Evolutionary conservation across 2,797 vertebrate genomes (phyloP).

Genomic region (Leptodactylus fallax): DNA sequence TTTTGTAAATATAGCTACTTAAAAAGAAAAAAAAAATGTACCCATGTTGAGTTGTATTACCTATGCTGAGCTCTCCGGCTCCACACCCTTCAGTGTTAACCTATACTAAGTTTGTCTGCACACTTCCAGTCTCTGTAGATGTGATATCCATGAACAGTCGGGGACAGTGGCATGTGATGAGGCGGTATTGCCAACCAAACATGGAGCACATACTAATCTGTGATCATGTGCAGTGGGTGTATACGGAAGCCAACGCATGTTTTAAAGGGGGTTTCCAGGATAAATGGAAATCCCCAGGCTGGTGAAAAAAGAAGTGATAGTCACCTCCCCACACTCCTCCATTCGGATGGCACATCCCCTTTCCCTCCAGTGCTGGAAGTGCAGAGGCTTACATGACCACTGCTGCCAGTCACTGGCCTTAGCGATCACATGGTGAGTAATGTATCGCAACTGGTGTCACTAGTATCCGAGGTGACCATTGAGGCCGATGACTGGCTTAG

Average conservation of each 20-base stretch:
- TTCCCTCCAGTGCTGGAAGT: too few species aligned
- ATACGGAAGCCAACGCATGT: neutral
- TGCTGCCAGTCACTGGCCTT: too few species aligned
- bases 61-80: conserved; percentile 21
- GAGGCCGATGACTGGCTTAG: too few species aligned
- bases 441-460: too few species aligned
- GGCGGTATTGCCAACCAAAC: neutral
- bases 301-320: too few species aligned
- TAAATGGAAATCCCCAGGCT: too few species aligned
- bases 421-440: too few species aligned
- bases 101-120: conserved; percentile 36
- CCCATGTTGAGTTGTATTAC: conserved; percentile 36
- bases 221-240: neutral
- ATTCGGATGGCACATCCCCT: too few species aligned
- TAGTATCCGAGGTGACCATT: too few species aligned
- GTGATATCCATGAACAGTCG: neutral
- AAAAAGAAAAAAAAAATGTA: conserved; percentile 17
- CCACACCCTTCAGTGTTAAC: conserved; percentile 41
- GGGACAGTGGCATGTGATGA: neutral
- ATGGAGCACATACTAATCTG: neutral
- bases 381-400: too few species aligned
- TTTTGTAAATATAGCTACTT: conserved; percentile 59
- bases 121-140: conserved; percentile 21
- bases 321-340: too few species aligned
- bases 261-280: too few species aligned